These are phyloP conservation scores for Agrypnia vestita DNA, from an alignment of 1,140 invertebrate genomes.

Conservation along the genomic window DNA sequence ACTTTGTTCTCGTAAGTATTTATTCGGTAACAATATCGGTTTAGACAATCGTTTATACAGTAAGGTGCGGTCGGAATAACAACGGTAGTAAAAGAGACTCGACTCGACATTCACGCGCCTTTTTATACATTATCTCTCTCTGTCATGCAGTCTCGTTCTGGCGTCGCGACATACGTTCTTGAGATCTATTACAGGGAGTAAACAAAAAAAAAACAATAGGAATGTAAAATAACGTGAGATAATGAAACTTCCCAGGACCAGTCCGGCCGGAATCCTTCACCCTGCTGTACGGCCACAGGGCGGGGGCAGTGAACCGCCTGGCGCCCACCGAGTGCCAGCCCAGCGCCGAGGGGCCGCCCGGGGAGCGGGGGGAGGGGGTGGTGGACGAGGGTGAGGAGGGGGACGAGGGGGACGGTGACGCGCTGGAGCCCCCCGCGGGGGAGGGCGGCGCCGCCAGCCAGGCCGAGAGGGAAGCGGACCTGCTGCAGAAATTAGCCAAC, in stretches of 20 bases:
- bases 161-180: too few relatives aligned
- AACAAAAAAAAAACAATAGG: too few relatives aligned
- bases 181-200: too few relatives aligned
- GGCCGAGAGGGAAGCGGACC: slow-evolving; percentile 50
- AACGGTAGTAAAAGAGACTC: too few relatives aligned
- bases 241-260: slow-evolving; percentile 51
- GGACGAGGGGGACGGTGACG: slow-evolving; percentile 2
- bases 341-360: slow-evolving; percentile 26
- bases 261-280: slow-evolving; percentile 59
- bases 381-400: not conserved
- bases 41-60: too few relatives aligned
- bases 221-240: too few relatives aligned
- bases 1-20: too few relatives aligned
- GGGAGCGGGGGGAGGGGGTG: slow-evolving; percentile 21
- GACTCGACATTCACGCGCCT: too few relatives aligned
- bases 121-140: too few relatives aligned
- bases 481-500: slow-evolving; percentile 55
- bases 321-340: slow-evolving; percentile 57
- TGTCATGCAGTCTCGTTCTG: too few relatives aligned
- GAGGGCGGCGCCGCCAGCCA: not conserved
- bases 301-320: not conserved
- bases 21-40: too few relatives aligned
- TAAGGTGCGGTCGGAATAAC: too few relatives aligned
- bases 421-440: not conserved
- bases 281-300: slow-evolving; percentile 43